phyloP scores from a whole-genome alignment of 2,113 vertebrate species.

The Albula goreensis region DNA sequence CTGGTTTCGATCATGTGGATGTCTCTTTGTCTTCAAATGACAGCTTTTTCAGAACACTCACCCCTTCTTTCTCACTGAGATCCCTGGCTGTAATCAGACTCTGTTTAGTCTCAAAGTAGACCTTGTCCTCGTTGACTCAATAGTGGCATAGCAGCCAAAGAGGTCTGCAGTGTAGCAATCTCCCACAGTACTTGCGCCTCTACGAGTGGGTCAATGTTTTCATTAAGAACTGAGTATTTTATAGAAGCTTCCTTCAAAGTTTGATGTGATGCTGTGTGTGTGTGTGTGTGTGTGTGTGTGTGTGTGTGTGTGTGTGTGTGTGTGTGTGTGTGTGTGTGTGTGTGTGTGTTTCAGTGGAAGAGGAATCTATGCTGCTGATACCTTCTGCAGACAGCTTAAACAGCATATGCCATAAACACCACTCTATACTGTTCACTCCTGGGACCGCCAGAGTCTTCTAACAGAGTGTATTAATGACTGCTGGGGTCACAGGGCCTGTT shows the following conservation, averaged over 20 bases:
- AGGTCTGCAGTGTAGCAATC: neutral
- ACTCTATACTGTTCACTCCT: constrained; percentile 23
- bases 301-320: neutral
- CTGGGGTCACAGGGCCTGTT: constrained; percentile 40
- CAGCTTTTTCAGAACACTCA: neutral
- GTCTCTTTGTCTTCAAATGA: neutral
- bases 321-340: neutral
- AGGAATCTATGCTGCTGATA: neutral
- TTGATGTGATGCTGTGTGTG: neutral
- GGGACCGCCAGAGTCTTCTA: constrained; percentile 31
- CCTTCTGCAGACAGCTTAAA: constrained; percentile 20
- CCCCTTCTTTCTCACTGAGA: neutral
- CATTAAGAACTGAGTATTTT: neutral
- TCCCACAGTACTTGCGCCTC: neutral
- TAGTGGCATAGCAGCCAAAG: neutral
- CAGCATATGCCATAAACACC: constrained; percentile 17
- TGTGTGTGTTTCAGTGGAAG: neutral
- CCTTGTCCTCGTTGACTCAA: neutral
- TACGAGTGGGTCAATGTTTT: neutral
- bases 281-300: neutral
- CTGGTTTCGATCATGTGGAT: neutral
- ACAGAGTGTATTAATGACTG: constrained; percentile 31
- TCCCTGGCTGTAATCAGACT: neutral
- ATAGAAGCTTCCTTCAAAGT: neutral
- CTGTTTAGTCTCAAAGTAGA: constrained; percentile 51